phyloP scores from a whole-genome alignment of 2,888 invertebrate species.

The Drosophila maculinotata region DNA sequence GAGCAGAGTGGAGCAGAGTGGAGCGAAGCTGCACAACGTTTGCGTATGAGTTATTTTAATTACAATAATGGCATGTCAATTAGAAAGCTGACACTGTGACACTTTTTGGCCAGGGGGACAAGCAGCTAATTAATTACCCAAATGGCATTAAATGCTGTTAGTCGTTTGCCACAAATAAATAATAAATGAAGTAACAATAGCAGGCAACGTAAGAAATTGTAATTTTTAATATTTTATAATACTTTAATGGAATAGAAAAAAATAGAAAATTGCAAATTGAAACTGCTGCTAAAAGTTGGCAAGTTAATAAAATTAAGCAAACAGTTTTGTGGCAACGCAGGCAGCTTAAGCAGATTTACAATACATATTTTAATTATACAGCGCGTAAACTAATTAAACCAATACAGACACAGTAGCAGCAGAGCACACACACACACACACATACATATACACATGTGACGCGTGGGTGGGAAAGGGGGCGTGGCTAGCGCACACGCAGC shows the following conservation, averaged over 20 bases:
- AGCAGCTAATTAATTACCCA: slow-evolving; percentile 59
- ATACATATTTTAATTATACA: slow-evolving; percentile 66
- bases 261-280: slow-evolving; percentile 7
- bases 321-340: slow-evolving; percentile 34
- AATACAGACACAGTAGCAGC: slow-evolving; percentile 19
- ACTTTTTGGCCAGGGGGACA: slow-evolving; percentile 37
- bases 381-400: slow-evolving; percentile 70
- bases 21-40: slow-evolving; percentile 31
- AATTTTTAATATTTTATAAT: slow-evolving; percentile 5
- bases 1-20: background rate
- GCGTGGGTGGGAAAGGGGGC: slow-evolving; percentile 26
- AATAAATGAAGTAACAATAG: slow-evolving; percentile 20
- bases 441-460: slow-evolving; percentile 6
- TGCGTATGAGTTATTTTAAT: slow-evolving; percentile 78
- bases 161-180: slow-evolving; percentile 21
- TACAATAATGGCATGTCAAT: slow-evolving; percentile 80
- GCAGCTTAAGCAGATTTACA: slow-evolving; percentile 56
- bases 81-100: slow-evolving; percentile 65
- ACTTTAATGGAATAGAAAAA: background rate
- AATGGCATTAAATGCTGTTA: slow-evolving; percentile 45
- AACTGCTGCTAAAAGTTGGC: slow-evolving; percentile 10
- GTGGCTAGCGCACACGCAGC: slow-evolving; percentile 47
- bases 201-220: no score
- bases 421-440: slow-evolving; percentile 16
- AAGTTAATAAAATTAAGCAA: slow-evolving; percentile 54